Evolutionary conservation across 2,888 invertebrate genomes (phyloP), one percentile per base, ranked within the genome.

Genomic region (Tiphia femorata): DNA sequence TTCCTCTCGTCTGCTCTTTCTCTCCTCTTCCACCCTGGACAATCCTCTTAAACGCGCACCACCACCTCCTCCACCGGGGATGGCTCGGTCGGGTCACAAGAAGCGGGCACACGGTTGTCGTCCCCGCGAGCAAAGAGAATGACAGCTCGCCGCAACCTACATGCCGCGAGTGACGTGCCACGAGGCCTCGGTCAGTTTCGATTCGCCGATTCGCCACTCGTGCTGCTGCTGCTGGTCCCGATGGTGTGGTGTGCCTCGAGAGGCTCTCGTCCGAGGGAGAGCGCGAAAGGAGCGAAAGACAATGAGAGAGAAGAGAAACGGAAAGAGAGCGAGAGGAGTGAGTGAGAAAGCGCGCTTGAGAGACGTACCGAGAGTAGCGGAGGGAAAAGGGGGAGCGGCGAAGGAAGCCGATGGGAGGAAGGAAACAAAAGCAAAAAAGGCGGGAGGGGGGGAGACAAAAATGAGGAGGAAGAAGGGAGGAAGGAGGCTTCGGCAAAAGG

Each of bases 101-200:
- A 14, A 33, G 25, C 42, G 27, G 6, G 12, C 14, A 7, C 20
- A 10, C 12, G 12, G 30, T 17, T 42, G 42, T 20, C 37, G 37
- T 47, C 46, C 38, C 12, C 38, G 46, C 7, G 25, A 40, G 40
- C 21, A 33, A 44, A 17, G n/a, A n/a, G 52, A 52, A 59, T 70
- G 70, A 70, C 67, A 70, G 64, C 64, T 58, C 70, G 52, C 64
- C 53, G 49, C 67, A 58, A 61, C 61, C 56, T 58, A 54, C 70
- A 64, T 64, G 58, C 64, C 48, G 49, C 70, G 69, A 70, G 67
- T 67, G 70, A 70, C 67, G 67, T 70, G n/a, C 62, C 61, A 47
- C 67, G 38, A 14, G 49, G 30, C 30, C 49, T 37, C 41, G 29
- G 46, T 52, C 25, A 44, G 56, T 52, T 55, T 57, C 56, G 49